phyloP scores from a whole-genome alignment of 2,797 vertebrate species.

The Dicrostonyx torquatus region DNA sequence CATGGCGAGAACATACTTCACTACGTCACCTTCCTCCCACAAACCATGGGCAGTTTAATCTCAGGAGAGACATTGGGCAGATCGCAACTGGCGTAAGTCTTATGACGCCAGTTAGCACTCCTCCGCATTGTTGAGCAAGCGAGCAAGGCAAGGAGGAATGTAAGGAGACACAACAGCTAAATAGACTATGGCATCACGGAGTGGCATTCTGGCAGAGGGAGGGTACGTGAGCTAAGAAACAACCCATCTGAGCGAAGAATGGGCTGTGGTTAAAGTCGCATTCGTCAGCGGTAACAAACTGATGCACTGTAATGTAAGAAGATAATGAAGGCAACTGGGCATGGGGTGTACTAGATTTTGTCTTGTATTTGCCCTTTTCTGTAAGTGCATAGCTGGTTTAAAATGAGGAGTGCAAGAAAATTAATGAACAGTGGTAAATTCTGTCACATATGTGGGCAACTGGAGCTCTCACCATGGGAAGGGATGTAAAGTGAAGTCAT shows the following conservation, averaged over 20 bases:
- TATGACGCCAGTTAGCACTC: not conserved
- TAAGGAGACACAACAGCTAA: not conserved
- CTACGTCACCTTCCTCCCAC: not conserved
- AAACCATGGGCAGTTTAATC: not conserved
- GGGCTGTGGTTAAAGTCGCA: not conserved
- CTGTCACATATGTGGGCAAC: not conserved
- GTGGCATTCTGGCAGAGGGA: not conserved
- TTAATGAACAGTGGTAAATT: not conserved
- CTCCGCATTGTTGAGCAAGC: not conserved
- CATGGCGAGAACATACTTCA: not conserved
- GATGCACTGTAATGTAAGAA: not conserved
- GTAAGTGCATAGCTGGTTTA: slow-evolving; percentile 5
- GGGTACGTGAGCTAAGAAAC: not conserved
- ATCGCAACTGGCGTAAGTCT: not conserved
- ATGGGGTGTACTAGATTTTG: not conserved
- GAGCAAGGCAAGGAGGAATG: not conserved
- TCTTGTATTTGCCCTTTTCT: not conserved
- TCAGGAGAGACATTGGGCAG: not conserved
- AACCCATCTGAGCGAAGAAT: not conserved
- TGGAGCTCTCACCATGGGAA: not conserved
- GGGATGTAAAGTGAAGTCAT: not conserved
- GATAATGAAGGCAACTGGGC: not conserved
- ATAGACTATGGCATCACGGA: not conserved
- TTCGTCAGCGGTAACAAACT: not conserved
- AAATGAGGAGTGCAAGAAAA: slow-evolving; percentile 26